Base-by-base conservation (phyloP, 1,140 invertebrate genomes). In the Cataglyphis hispanica region DNA sequence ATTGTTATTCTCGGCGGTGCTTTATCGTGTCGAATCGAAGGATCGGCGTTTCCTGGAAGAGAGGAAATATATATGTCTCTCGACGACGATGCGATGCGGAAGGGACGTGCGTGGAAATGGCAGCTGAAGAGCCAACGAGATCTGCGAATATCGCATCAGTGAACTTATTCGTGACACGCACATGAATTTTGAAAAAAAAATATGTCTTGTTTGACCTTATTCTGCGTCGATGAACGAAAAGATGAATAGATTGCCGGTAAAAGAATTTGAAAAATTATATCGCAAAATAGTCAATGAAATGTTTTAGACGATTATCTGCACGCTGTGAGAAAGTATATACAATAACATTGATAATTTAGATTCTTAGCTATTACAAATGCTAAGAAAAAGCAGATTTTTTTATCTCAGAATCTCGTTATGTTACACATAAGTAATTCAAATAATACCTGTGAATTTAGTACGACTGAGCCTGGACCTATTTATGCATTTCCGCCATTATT, bases 111-210 rank as follows among this genome's bases (percentile, higher is more conserved):
- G 8, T 81, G 78, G 66, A 46, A 34, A 72, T 43, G 53, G 56
- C 78, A 74, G 37, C 40, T 74, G 67, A 83, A 27, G 50, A 80
- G 50, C 34, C 31, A 58, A 31, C 63, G 63, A 53, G 43, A 80
- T 56, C n/a, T 53, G 16, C 10, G 50, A 70, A 70, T 81, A 58
- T 70, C 50, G 50, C 10, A 40, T 58, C 66, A 70, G 11, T 19
- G 19, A 58, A 16, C 34, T 67, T 67, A 67, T n/a, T 70, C 1
- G 25, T 13, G 7, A 43, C 34, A 25, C 16, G 22, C 66, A 31
- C 27, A 27, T 58, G 27, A 83, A 63, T 81, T 72, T 8, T 13
- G 4, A 43, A 74, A 83, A 83, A 74, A 67, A 43, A 16, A 50
- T 11, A 37, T 72, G 53, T 50, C n/a, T 22, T 46, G 66, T 67